A percentile compares a stretch with the other conserved stretches of the same genome.
phyloP scores from a whole-genome alignment of 2,888 invertebrate species.

The Anorthoa munda region DNA sequence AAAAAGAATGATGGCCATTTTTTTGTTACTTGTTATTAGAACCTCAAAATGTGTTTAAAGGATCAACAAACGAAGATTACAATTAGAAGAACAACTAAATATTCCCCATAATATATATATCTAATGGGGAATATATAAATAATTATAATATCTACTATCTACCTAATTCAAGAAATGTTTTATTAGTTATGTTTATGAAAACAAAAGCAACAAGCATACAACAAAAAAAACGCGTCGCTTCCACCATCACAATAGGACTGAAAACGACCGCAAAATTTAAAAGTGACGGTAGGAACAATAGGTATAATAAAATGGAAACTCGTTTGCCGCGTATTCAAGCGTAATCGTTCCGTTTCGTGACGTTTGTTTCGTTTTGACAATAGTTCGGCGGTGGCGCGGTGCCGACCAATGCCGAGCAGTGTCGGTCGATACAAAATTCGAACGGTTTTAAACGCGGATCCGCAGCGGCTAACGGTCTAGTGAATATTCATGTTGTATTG shows the following conservation, averaged over 20 bases:
- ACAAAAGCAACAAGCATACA: constrained; percentile 3
- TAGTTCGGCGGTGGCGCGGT: background rate
- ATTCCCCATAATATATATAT: too few species aligned
- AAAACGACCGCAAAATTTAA: constrained; percentile 35
- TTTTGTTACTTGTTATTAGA: too few species aligned
- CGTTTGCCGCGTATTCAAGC: constrained; percentile 55
- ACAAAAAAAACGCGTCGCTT: constrained; percentile 6
- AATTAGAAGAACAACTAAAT: too few species aligned
- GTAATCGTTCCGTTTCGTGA: constrained; percentile 44
- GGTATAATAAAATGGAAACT: constrained; percentile 45
- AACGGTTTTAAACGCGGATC: constrained; percentile 7
- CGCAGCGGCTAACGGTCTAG: constrained; percentile 17
- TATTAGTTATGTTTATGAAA: background rate
- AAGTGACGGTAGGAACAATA: constrained; percentile 39
- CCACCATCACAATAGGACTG: constrained; percentile 20
- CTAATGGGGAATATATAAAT: too few species aligned
- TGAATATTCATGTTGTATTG: constrained; percentile 58
- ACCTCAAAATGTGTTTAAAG: too few species aligned
- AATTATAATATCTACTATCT: too few species aligned
- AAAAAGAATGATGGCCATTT: too few species aligned
- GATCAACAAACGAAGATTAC: too few species aligned
- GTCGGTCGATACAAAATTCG: constrained; percentile 2
- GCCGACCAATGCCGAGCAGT: background rate
- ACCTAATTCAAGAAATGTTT: too few species aligned
- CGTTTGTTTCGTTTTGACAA: constrained; percentile 53